Evolutionary conservation across 2,797 vertebrate species (phyloP).

Genomic region (Alcedo atthis): DNA sequence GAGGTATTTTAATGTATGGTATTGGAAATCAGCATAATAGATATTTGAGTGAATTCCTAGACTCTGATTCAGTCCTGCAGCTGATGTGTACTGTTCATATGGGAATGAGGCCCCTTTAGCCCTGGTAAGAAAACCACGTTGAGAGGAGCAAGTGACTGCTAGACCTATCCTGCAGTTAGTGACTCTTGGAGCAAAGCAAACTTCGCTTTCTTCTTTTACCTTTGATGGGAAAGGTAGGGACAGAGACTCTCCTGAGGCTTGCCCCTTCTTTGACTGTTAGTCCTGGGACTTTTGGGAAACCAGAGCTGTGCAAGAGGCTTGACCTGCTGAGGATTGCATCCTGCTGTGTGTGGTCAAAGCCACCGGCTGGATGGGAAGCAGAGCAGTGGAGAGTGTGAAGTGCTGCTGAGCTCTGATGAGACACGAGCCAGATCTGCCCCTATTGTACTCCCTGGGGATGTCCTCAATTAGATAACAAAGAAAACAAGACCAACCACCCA

Average conservation of each 20-base stretch:
- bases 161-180: neutral
- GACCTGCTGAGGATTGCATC: neutral
- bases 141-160: neutral
- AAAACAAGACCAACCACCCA: neutral
- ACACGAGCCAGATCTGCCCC: neutral
- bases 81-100: neutral
- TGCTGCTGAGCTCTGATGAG: neutral
- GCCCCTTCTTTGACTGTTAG: neutral
- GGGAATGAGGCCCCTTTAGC: neutral
- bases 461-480: neutral
- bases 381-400: neutral
- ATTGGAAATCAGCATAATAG: neutral
- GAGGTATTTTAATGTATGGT: neutral
- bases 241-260: neutral
- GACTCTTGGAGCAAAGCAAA: neutral
- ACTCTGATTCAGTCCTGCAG: neutral
- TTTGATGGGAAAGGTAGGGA: neutral
- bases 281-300: neutral
- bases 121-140: fast-evolving
- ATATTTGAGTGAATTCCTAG: neutral
- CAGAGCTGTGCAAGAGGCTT: neutral
- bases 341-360: neutral
- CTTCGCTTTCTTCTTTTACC: neutral
- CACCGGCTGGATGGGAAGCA: neutral
- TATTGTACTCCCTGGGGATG: neutral